Percentiles rank a stretch among this genome's conserved stretches.
Evolutionary conservation across 1,140 invertebrate genomes (phyloP).

Genomic region (Sipha flava): DNA sequence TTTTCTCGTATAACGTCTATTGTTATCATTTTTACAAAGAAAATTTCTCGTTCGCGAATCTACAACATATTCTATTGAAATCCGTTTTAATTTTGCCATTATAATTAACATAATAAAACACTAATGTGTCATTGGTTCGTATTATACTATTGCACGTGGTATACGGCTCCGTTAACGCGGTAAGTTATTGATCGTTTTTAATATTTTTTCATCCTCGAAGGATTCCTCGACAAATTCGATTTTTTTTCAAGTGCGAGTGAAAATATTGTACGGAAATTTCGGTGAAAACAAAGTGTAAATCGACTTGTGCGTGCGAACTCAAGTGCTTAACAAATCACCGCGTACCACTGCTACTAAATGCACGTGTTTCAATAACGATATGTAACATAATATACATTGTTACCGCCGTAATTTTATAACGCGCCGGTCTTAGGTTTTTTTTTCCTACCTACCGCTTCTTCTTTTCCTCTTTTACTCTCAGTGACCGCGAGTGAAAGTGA

Average conservation of each 20-base stretch:
- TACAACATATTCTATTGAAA: not conserved
- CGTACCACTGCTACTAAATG: too few species aligned
- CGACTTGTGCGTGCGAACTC: too few species aligned
- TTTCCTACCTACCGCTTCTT: not conserved
- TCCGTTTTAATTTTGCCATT: not conserved
- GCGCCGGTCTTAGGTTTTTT: not conserved
- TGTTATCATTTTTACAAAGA: not conserved
- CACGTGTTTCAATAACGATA: too few species aligned
- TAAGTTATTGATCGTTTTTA: not conserved
- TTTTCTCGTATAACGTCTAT: not conserved
- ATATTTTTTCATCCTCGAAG: not conserved
- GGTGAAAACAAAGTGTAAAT: too few species aligned
- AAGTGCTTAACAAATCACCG: too few species aligned
- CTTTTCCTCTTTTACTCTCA: not conserved
- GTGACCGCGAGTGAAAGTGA: slow-evolving; percentile 12
- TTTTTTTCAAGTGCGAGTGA: not conserved
- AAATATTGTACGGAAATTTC: not conserved
- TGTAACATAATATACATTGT: not conserved
- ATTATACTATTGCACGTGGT: too few species aligned
- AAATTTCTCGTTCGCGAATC: not conserved
- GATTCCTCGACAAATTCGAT: not conserved
- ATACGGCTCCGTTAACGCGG: not conserved
- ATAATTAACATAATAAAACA: not conserved
- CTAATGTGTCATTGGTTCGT: not conserved
- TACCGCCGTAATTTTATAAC: not conserved